phyloP scores from a whole-genome alignment of 2,797 vertebrate species.

The Sphenopsis melanotis region DNA sequence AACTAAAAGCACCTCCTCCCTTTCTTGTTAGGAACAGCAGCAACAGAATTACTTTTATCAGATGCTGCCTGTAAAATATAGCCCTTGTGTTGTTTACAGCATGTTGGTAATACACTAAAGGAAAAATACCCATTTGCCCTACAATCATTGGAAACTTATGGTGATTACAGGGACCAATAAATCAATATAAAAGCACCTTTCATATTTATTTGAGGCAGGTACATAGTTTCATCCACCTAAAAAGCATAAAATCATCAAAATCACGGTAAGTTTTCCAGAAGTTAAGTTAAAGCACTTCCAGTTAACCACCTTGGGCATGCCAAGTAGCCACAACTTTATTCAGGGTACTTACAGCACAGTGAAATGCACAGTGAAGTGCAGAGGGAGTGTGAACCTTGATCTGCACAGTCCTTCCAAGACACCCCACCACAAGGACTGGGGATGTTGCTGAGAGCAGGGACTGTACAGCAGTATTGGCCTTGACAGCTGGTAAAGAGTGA shows the following conservation, averaged over 20 bases:
- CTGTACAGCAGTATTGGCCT: background rate
- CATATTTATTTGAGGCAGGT: background rate
- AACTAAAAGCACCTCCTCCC: background rate
- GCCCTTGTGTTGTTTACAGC: background rate
- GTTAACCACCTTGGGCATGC: background rate
- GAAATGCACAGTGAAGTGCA: background rate
- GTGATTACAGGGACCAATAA: background rate
- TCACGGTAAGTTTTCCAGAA: background rate
- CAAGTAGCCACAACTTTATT: background rate
- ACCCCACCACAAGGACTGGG: background rate
- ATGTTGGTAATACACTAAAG: background rate
- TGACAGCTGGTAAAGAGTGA: background rate
- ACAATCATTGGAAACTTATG: background rate
- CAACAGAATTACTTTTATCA: background rate
- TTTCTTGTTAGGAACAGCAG: background rate
- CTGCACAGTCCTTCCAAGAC: background rate
- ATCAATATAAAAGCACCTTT: background rate
- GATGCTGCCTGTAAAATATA: background rate
- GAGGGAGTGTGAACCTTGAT: background rate
- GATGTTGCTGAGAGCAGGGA: background rate
- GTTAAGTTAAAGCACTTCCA: background rate
- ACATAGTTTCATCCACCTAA: background rate
- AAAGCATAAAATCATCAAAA: conserved; percentile 7
- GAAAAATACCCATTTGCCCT: background rate
- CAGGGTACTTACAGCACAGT: background rate